Base-by-base conservation (phyloP, 2,888 invertebrate genomes). In the Ectemnius cavifrons region DNA sequence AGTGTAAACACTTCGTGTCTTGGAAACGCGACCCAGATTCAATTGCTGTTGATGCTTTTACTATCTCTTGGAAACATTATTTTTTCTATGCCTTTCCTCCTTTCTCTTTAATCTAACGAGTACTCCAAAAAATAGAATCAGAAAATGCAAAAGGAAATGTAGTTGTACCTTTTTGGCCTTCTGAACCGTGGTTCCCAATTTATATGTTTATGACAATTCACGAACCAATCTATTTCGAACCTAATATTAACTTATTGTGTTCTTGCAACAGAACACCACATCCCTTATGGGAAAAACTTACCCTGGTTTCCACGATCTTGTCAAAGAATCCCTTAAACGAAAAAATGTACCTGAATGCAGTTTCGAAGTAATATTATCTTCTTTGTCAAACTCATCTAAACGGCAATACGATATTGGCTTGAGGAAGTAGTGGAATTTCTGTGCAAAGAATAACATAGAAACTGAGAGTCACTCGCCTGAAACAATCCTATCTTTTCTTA, bases 291-390 rank as follows among this genome's bases (percentile, higher is more conserved):
- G 11, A 49, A 14, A 63, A 70, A 8, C 75, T 84, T 85, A 64
- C 80, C 79, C 81, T 86, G 84, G 82, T 65, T 71, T 76, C 63
- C 28, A 77, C 63, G 27, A 66, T 16, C 14, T 61, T 77, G 60
- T 81, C 76, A 4, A 71, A 63, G 20, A 77, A 46, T 72, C 73
- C 11, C 72, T 66, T 11, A 28, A 56, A 8, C 14, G 14, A 20
- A 77, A 63, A 45, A 52, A 56, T 2, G 14, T 70, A 2, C 68
- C 58, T 1, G 11, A 11, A 20, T 13, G n/a, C 16, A 18, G 63
- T 0, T 45, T 69, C 2, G 18, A 37, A 0, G 45, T 49, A 4
- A 49, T 46, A 13, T 3, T 69, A 4, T n/a, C 23, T 11, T 69
- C 63, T 2, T 27, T 63, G 6, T 28, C 49, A 49, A 49, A 68